Conservation (phyloP, 1,140 invertebrate genomes). For the Cotesia glomerata region DNA sequence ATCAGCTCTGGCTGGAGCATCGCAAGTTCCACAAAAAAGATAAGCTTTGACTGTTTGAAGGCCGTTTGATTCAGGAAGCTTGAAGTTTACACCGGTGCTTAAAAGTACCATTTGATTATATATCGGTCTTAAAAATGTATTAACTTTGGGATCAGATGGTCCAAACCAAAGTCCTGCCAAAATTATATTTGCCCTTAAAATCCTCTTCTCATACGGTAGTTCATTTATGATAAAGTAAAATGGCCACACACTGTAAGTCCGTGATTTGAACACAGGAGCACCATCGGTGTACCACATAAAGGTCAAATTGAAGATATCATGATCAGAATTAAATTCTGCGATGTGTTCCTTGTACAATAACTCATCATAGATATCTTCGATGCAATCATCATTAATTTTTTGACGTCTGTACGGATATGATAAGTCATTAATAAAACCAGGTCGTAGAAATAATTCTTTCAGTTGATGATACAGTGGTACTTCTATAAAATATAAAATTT, state of each 20-base stretch:
- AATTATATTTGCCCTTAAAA: slow-evolving; percentile 18
- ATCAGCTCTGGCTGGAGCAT: slow-evolving; percentile 9
- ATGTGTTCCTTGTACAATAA: slow-evolving; percentile 9
- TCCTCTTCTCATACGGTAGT: slow-evolving; percentile 29
- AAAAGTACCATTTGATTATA: neutral
- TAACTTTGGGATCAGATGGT: neutral
- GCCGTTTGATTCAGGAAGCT: neutral
- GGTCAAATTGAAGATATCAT: slow-evolving; percentile 3
- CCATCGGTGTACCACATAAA: slow-evolving; percentile 19
- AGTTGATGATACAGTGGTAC: neutral
- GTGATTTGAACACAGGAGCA: slow-evolving; percentile 20
- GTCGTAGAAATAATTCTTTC: neutral
- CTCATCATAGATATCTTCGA: slow-evolving; percentile 25
- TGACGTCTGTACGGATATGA: neutral
- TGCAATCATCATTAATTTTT: neutral
- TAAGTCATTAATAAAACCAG: slow-evolving; percentile 3
- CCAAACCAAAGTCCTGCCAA: slow-evolving; percentile 24
- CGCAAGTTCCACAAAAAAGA: slow-evolving; percentile 19
- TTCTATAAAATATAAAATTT: slow-evolving; percentile 1
- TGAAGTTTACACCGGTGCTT: neutral
- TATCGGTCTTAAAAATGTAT: slow-evolving; percentile 20
- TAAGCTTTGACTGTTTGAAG: slow-evolving; percentile 4
- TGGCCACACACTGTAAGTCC: slow-evolving; percentile 17
- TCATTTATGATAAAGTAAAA: slow-evolving; percentile 32
- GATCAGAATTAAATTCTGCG: neutral